These are phyloP conservation scores for Clamator glandarius DNA, from an alignment of 2,797 vertebrate genomes.

Conservation along the genomic window DNA sequence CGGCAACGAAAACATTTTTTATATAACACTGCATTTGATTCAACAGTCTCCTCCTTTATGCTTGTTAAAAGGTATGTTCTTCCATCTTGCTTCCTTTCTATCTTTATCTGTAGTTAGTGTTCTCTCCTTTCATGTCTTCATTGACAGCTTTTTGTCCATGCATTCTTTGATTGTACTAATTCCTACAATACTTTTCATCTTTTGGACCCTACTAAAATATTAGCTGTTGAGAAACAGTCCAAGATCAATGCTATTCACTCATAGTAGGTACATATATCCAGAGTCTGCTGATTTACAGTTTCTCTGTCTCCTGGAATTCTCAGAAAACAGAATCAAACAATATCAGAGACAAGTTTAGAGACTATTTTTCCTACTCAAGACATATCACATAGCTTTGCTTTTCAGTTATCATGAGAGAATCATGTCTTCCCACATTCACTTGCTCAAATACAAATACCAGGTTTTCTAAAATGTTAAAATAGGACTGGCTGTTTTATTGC, in stretches of 20 bases:
- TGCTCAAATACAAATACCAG: background rate
- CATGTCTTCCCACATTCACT: background rate
- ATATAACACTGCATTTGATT: background rate
- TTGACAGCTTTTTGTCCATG: background rate
- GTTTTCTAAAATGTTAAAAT: background rate
- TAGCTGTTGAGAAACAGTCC: background rate
- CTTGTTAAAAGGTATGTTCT: rapidly evolving
- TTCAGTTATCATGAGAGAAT: background rate
- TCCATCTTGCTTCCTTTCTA: background rate
- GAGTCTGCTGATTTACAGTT: background rate
- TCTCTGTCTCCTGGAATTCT: background rate
- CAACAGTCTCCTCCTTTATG: background rate
- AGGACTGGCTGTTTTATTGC: background rate
- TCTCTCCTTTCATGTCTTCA: background rate
- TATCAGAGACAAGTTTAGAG: background rate
- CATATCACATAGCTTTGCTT: background rate
- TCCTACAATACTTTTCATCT: background rate
- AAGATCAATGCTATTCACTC: background rate
- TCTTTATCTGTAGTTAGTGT: background rate
- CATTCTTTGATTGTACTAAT: background rate
- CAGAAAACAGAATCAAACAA: background rate
- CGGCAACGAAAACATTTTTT: background rate
- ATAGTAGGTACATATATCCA: background rate
- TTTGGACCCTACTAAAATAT: background rate
- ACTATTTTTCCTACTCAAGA: background rate